A percentile compares a stretch with the other conserved stretches of the same genome.
phyloP scores from a whole-genome alignment of 2,113 vertebrate species.

The Pleuronectes platessa region DNA sequence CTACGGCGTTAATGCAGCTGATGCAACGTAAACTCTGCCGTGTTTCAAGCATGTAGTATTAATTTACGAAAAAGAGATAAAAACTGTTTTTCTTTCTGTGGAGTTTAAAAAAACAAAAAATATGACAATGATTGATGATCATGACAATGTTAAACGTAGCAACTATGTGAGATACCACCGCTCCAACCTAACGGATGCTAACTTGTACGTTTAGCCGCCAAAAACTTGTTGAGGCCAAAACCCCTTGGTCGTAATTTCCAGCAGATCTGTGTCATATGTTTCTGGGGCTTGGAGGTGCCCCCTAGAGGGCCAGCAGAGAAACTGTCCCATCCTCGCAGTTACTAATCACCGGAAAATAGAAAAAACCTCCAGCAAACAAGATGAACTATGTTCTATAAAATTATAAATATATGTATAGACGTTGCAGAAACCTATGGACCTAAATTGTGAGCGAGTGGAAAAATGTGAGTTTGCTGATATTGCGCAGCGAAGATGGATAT shows the following conservation, averaged over 20 bases:
- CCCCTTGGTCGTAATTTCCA: slow-evolving; percentile 66
- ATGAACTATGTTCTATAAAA: slow-evolving; percentile 78
- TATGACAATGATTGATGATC: slow-evolving; percentile 62
- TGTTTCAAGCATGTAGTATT: slow-evolving; percentile 88
- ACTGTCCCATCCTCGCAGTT: slow-evolving; percentile 67
- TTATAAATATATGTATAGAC: slow-evolving; percentile 83
- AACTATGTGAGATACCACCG: slow-evolving; percentile 69
- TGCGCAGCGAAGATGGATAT: slow-evolving; percentile 60
- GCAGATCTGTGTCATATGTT: slow-evolving; percentile 74
- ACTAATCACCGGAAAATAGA: slow-evolving; percentile 71
- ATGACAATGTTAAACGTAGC: slow-evolving; percentile 77
- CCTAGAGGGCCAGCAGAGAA: slow-evolving; percentile 59
- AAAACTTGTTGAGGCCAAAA: slow-evolving; percentile 74
- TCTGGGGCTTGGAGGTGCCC: slow-evolving; percentile 59
- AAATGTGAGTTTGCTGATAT: slow-evolving; percentile 43
- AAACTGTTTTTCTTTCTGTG: slow-evolving; percentile 78
- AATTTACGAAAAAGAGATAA: slow-evolving; percentile 80
- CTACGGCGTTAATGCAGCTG: slow-evolving; percentile 73
- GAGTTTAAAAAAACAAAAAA: slow-evolving; percentile 71
- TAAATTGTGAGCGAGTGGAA: slow-evolving; percentile 59
- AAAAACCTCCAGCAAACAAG: slow-evolving; percentile 72
- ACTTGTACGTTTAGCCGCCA: slow-evolving; percentile 74
- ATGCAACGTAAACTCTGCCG: slow-evolving; percentile 78
- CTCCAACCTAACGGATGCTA: slow-evolving; percentile 71
- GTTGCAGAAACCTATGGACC: slow-evolving; percentile 78